phyloP scores from a whole-genome alignment of 2,888 invertebrate genomes.

The Microctonus brassicae region DNA sequence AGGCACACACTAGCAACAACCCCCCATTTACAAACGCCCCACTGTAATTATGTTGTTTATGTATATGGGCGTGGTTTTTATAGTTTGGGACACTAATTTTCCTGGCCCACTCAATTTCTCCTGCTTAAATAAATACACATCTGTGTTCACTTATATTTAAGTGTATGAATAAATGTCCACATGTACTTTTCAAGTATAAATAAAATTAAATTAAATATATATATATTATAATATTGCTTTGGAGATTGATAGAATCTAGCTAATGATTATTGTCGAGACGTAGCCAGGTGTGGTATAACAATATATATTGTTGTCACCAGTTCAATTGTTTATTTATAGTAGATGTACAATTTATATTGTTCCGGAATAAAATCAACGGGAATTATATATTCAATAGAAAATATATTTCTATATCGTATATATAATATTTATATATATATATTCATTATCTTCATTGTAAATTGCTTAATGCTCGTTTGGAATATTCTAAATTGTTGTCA shows the following conservation, averaged over 20 bases:
- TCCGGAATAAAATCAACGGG: not conserved
- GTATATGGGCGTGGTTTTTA: constrained; percentile 67
- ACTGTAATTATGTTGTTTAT: constrained; percentile 67
- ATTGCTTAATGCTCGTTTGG: not conserved
- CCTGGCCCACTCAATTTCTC: constrained; percentile 23
- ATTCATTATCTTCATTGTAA: not conserved
- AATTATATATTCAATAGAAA: constrained; percentile 17
- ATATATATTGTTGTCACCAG: no score
- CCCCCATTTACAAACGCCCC: constrained; percentile 57
- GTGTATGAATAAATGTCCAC: not conserved
- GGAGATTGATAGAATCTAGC: constrained; percentile 56
- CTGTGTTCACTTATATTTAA: not conserved
- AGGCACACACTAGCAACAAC: not conserved
- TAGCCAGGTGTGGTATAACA: no score
- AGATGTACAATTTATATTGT: constrained; percentile 1
- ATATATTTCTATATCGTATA: not conserved
- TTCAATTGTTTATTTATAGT: no score
- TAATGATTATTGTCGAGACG: constrained; percentile 43
- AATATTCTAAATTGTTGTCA: not conserved
- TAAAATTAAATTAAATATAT: constrained; percentile 45
- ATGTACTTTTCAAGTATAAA: constrained; percentile 44
- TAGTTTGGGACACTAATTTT: constrained; percentile 54
- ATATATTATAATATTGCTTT: constrained; percentile 48
- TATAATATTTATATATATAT: not conserved
- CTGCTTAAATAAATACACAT: no score